Evolutionary conservation across 2,797 vertebrate species (phyloP), one percentile per base, ranked within the genome.

Genomic region (Xenentodon cancila): DNA sequence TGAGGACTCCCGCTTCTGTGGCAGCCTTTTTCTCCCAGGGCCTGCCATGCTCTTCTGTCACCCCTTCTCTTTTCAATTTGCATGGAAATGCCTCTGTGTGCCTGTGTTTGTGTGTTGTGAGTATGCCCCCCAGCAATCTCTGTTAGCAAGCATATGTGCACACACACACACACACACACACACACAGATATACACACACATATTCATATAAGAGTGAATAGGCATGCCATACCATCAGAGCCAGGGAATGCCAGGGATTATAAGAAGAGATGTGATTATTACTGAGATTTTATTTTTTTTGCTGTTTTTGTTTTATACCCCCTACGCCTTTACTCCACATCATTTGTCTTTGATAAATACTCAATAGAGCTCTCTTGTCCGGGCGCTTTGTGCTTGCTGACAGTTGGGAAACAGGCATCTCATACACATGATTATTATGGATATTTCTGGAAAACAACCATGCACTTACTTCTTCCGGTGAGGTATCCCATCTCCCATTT

Each of bases 241-340:
- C 84, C 78, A 81, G 73, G 86, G 90, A 90, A 90, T 91, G 91
- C 89, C 88, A 79, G 75, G 92, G 92, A 92, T 93, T 93, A 93
- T 79, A 70, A 79, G 81, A 84, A 86, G 75, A 86, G 86, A 90
- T 91, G 88, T 90, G 91, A 93, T 93, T 94, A 93, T 93, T 93
- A 93, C 90, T 86, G 76, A 87, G 88, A 87, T 88, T 84, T 81
- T 76, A 71, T 72, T 78, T 72, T 52, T 53, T 12, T 16, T 17
- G 1, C 18, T 56, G 52, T 37, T 80, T 53, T 67, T 53, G 48
- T 42, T 51, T 53, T 18, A 46, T n/a, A 20, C 7, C 42, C 5
- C 16, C 50, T 30, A 34, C 45, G 40, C 21, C 47, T 53, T 57
- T 50, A 47, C 42, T 9, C 53, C 56, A 51, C 69, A 75, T 84